Conservation (phyloP, 2,888 invertebrate genomes). For the Cinara cedri region DNA sequence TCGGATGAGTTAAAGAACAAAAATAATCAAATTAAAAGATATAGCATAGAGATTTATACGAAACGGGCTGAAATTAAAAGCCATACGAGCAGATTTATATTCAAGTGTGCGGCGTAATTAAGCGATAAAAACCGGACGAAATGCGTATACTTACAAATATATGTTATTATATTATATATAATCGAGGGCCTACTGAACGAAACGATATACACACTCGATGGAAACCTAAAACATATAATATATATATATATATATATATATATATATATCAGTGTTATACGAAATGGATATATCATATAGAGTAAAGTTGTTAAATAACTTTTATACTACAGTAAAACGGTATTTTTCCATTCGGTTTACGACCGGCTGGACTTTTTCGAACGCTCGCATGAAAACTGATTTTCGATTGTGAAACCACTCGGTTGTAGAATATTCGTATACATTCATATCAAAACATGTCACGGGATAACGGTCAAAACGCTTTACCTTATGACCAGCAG, state of each 20-base stretch:
- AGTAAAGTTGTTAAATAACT: slow-evolving; percentile 11
- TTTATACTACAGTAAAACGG: slow-evolving; percentile 10
- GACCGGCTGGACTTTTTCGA: background rate
- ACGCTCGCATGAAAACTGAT: slow-evolving; percentile 15
- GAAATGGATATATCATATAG: background rate
- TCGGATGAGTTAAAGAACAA: background rate
- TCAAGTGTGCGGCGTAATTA: background rate
- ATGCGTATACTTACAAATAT: background rate
- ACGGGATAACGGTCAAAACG: background rate
- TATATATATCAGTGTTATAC: no score
- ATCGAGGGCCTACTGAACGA: background rate
- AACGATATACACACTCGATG: background rate
- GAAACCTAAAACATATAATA: background rate
- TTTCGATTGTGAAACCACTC: slow-evolving; percentile 25
- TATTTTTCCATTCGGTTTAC: slow-evolving; percentile 20
- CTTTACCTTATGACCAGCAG: background rate
- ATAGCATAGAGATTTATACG: background rate
- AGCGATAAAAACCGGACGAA: slow-evolving; percentile 5
- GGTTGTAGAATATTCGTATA: background rate
- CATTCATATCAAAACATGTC: no score
- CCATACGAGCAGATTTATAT: background rate
- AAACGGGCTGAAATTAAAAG: slow-evolving; percentile 8
- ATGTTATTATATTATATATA: background rate
- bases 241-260: background rate
- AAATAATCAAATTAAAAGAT: background rate